Evolutionary conservation across 1,140 invertebrate genomes (phyloP), one percentile per base, ranked within the genome.

Genomic region (Drosophila subobscura): DNA sequence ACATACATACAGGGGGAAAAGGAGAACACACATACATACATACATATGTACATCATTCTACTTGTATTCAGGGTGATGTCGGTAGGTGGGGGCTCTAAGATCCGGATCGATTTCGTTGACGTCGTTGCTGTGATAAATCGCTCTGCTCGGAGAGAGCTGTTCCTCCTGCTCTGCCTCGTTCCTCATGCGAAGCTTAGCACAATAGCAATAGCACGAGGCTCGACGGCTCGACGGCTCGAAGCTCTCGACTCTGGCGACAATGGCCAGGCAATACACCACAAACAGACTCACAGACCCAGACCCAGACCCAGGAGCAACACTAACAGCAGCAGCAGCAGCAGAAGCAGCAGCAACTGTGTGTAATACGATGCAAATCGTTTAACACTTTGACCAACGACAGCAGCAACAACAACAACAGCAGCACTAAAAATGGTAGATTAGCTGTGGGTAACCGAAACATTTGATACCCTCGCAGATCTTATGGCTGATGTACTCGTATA

Each of bases 301-400:
- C 16, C 22, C 41, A 47, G 54, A 50, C 25, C 55, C 55, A 29
- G n/a, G 52, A 56, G 65, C 42, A 66, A 68, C 51, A 29, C 40
- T 42, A 46, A 55, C 29, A 33, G 29, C 29, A 33, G 29, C 29
- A 46, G 10, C 56, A 49, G 49, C 47, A 42, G 40, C 59, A 55
- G 61, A 72, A 75, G 42, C 68, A 77, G 66, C 75, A 83, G 58
- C 60, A 79, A 79, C 79, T 70, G 73, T 67, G 73, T 85, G 81
- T 85, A 85, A 85, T 85, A 85, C 81, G 81, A 85, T 85, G 81
- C 81, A 85, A 85, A 85, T 85, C 81, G 81, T 81, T 85, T 85
- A 85, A 85, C 81, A 85, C 81, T 86, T 85, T 86, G 81, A 86
- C 81, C 81, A 86, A 74, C 58, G 60, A 40, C 63, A 79, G 45